Evolutionary conservation across 2,797 vertebrate species (phyloP), one percentile per base, ranked within the genome.

Genomic region (Characodon lateralis): DNA sequence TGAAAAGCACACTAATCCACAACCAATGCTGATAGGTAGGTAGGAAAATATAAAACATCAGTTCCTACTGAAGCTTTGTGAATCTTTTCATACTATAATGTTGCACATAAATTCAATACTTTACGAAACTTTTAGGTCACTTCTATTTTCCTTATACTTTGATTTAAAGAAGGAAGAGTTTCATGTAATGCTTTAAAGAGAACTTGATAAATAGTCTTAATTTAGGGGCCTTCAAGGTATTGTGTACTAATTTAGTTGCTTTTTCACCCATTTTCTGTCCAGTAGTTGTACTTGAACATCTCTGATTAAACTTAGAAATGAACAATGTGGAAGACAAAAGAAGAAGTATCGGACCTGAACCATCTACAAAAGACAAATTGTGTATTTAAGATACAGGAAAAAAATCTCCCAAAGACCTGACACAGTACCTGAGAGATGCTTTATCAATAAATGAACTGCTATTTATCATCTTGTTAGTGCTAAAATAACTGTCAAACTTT

Each of bases 1-100:
- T 95, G 93, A 96, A 95, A 95, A 92, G 76, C 83, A 80, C 61
- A 92, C 86, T 95, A 95, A 95, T 94, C 94, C 90, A 87, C 88
- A 71, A 81, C 87, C 78, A 83, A 77, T 81, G 83, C 76, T 83
- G 86, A 91, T 78, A 85, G 80, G 79, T 79, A 87, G 78, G 71
- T 78, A 86, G 76, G 80, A 51, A 82, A 83, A 82, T 72, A 85
- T 71, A 79, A 79, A 86, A 88, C 74, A 81, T 79, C 84, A 77
- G 70, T 80, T 72, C 70, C 61, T 61, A 10, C 66, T 56, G 63
- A 77, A 77, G 59, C 56, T 35, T 75, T 76, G 56, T 56, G 35
- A 76, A 71, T 46, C 28, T 14, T 12, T 70, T 1, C 55, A 2
- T 59, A 16, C 68, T 78, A 50, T 20, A 81, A 84, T 58, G 3